Percentiles rank a stretch among this genome's conserved stretches.
Evolutionary conservation across 2,113 vertebrate species (phyloP).

Genomic region (Corythornis vintsioides): DNA sequence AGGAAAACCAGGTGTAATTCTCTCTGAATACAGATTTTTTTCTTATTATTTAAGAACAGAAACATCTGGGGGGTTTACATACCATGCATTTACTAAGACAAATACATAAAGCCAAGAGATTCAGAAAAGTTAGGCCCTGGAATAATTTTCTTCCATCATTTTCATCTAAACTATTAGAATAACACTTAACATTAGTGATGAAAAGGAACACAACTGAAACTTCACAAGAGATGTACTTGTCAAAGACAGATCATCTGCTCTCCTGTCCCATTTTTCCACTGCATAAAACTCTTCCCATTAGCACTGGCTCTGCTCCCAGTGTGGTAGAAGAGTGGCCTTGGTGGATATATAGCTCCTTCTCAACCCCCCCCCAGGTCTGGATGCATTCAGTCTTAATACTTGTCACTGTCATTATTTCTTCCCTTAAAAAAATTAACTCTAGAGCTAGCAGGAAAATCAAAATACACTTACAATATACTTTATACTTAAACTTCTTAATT

Average conservation of each 20-base stretch:
- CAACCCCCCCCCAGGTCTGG: not conserved
- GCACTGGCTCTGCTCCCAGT: not conserved
- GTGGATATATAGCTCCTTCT: not conserved
- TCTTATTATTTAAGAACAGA: not conserved
- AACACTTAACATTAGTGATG: not conserved
- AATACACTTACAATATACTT: not conserved
- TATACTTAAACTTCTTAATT: not conserved
- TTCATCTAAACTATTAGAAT: not conserved
- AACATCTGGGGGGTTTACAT: not conserved
- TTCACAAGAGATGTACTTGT: not conserved
- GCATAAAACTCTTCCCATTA: not conserved
- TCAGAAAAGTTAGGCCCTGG: not conserved
- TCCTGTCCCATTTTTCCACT: not conserved
- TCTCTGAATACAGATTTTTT: not conserved
- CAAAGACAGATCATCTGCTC: not conserved
- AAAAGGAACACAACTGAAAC: not conserved
- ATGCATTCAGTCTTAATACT: not conserved
- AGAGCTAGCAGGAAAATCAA: not conserved
- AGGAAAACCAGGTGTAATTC: not conserved
- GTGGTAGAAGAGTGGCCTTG: not conserved
- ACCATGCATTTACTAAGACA: not conserved
- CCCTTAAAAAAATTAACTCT: not conserved
- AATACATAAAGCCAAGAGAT: not conserved
- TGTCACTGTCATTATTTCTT: not conserved
- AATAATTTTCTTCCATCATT: not conserved